Conservation (phyloP, 64 coral and sea anemone species). For the Montipora foliosa region DNA sequence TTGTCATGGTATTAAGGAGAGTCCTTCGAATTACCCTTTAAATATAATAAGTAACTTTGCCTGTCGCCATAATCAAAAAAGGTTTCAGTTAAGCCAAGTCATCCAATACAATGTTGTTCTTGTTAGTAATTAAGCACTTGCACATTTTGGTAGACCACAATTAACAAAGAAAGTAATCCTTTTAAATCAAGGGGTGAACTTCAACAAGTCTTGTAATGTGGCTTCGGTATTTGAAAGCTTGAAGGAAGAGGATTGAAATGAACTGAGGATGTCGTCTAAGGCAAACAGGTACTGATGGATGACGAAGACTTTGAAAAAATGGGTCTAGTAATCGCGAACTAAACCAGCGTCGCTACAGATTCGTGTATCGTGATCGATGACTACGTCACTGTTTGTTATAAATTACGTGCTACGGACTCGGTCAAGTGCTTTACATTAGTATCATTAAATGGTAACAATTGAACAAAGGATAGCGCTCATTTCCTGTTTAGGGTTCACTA, state of each 20-base stretch:
- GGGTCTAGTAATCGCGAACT: background rate
- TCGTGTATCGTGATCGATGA: background rate
- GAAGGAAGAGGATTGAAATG: background rate
- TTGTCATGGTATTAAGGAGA: background rate
- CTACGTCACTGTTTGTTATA: background rate
- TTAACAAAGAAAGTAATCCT: background rate
- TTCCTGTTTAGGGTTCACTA: conserved; percentile 31
- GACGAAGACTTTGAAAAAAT: background rate
- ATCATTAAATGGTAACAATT: conserved; percentile 1
- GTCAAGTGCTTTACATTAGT: conserved; percentile 8
- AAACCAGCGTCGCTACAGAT: too few relatives aligned
- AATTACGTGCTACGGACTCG: background rate
- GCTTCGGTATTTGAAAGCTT: background rate
- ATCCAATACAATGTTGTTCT: too few relatives aligned
- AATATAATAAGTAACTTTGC: background rate
- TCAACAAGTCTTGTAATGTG: background rate
- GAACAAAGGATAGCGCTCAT: conserved; percentile 17
- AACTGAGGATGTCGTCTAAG: background rate
- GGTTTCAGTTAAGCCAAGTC: too few relatives aligned
- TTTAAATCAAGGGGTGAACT: background rate
- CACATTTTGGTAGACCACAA: background rate
- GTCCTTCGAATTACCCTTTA: background rate
- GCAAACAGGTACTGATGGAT: too few relatives aligned
- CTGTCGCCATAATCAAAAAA: conserved; percentile 8
- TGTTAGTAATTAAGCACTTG: too few relatives aligned